Evolutionary conservation across 2,113 vertebrate genomes (phyloP).

Genomic region (Rhipidura dahli): DNA sequence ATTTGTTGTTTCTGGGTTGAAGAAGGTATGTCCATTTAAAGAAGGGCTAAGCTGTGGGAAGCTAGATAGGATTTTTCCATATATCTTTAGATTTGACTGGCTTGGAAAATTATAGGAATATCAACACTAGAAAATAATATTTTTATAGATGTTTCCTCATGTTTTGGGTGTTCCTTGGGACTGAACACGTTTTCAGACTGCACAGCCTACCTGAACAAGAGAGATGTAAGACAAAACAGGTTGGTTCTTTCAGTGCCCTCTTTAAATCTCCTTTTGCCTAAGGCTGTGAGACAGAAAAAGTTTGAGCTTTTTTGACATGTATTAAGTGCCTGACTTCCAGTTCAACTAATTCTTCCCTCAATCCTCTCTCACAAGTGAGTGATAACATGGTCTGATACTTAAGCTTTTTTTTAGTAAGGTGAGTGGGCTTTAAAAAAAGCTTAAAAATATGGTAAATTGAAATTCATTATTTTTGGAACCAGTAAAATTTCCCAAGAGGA

Average conservation of each 20-base stretch:
- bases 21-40: neutral
- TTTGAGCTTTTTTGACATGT: neutral
- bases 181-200: neutral
- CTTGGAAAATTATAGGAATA: neutral
- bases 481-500: neutral
- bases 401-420: neutral
- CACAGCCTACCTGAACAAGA: neutral
- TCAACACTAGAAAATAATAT: neutral
- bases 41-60: neutral
- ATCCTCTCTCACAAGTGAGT: neutral
- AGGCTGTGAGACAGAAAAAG: neutral
- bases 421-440: conserved; percentile 16
- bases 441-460: conserved; percentile 36
- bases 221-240: neutral
- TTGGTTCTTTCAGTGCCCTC: neutral
- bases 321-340: conserved; percentile 7
- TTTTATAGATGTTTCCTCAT: neutral
- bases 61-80: neutral
- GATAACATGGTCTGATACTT: conserved; percentile 17
- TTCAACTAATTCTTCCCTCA: conserved; percentile 35
- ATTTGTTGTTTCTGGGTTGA: neutral
- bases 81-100: neutral
- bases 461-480: conserved; percentile 3
- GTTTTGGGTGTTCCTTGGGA: neutral
- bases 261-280: conserved; percentile 11